Evolutionary conservation across 2,888 invertebrate genomes (phyloP).

Genomic region (Hanleya hanleyi): DNA sequence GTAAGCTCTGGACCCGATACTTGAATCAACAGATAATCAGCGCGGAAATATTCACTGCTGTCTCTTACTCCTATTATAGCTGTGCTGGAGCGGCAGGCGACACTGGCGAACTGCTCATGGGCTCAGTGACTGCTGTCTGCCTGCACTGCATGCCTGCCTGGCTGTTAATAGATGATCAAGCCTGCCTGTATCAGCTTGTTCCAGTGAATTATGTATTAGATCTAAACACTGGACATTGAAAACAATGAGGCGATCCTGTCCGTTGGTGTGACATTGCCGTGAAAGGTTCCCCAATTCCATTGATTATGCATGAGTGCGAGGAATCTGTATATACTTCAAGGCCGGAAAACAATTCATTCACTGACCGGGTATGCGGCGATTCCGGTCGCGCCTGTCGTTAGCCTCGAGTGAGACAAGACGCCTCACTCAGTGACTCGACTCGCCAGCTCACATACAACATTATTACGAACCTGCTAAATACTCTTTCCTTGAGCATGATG

Average conservation of each 20-base stretch:
- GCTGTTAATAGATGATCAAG: not conserved
- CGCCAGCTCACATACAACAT: too few species aligned
- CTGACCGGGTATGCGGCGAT: too few species aligned
- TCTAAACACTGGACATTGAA: conserved; percentile 3
- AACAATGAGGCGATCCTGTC: not conserved
- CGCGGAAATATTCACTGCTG: not conserved
- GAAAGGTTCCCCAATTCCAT: not conserved
- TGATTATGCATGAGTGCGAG: not conserved
- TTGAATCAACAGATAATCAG: not conserved
- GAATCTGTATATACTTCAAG: not conserved
- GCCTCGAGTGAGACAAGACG: too few species aligned
- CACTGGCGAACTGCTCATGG: not conserved
- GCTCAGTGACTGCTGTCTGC: not conserved
- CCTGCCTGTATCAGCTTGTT: conserved; percentile 2
- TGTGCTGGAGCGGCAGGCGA: not conserved
- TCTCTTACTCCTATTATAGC: not conserved
- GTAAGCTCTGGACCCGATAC: too few species aligned
- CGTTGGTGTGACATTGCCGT: not conserved
- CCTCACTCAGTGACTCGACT: too few species aligned
- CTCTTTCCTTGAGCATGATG: too few species aligned
- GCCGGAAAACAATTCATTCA: conserved; percentile 3
- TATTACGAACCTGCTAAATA: too few species aligned
- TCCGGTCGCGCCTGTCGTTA: too few species aligned
- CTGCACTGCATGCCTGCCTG: too few species aligned
- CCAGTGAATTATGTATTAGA: not conserved